phyloP scores from a whole-genome alignment of 2,113 vertebrate genomes.

The Danionella cerebrum region DNA sequence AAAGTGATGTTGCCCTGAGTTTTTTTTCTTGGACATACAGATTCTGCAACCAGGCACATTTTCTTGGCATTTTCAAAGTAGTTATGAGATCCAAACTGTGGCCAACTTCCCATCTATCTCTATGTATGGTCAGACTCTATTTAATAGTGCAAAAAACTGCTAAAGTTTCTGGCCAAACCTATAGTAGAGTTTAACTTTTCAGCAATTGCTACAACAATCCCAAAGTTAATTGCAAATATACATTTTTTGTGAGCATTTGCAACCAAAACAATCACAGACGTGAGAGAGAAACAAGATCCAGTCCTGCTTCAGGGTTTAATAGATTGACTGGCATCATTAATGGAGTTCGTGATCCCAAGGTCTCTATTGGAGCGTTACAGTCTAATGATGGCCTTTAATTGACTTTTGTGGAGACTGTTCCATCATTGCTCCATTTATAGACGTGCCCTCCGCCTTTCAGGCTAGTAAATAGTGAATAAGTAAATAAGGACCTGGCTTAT shows the following conservation, averaged over 20 bases:
- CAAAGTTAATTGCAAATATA: too few species aligned
- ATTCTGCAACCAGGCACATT: slow-evolving; percentile 16
- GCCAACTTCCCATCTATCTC: not conserved
- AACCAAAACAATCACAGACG: too few species aligned
- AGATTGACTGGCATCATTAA: slow-evolving; percentile 7
- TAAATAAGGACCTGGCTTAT: slow-evolving; percentile 43
- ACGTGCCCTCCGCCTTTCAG: slow-evolving; percentile 37
- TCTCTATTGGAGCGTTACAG: slow-evolving; percentile 29
- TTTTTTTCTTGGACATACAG: too few species aligned
- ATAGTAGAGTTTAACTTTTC: too few species aligned
- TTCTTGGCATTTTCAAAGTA: slow-evolving; percentile 8
- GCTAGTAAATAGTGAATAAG: too few species aligned
- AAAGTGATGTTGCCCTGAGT: too few species aligned
- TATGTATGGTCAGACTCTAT: not conserved
- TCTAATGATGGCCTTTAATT: slow-evolving; percentile 54
- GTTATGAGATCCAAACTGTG: not conserved
- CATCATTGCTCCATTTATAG: slow-evolving; percentile 24
- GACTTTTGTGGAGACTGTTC: slow-evolving; percentile 33
- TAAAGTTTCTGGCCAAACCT: not conserved
- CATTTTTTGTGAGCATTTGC: too few species aligned
- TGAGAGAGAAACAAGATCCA: too few species aligned
- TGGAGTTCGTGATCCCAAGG: not conserved
- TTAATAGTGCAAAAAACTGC: not conserved
- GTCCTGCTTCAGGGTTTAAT: not conserved
- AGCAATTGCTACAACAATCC: too few species aligned